Conservation (phyloP, 2,113 vertebrate genomes). For the Globicephala melas region DNA sequence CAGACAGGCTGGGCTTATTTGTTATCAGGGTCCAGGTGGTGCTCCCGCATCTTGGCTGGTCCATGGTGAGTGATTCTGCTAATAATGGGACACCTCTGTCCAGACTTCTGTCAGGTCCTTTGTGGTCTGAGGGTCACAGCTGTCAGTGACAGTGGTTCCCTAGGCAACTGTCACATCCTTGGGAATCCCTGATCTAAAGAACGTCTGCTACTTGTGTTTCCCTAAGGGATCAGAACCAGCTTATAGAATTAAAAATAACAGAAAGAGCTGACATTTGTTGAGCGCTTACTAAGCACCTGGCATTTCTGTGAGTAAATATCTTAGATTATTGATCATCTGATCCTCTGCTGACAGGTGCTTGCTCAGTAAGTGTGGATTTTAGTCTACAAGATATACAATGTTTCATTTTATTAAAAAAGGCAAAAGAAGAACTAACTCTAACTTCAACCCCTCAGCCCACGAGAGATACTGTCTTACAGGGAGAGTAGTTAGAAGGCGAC, state of each 20-base stretch:
- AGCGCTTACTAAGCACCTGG: background rate
- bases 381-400: background rate
- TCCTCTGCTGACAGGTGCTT: background rate
- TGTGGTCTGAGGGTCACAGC: background rate
- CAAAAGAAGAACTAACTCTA: background rate
- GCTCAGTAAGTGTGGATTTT: background rate
- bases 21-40: background rate
- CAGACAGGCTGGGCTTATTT: background rate
- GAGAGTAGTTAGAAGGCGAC: background rate
- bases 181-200: background rate
- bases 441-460: no score
- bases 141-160: background rate
- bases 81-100: background rate
- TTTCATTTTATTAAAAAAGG: background rate
- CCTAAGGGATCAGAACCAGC: background rate
- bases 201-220: background rate
- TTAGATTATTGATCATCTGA: background rate
- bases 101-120: no score
- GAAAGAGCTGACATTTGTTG: background rate
- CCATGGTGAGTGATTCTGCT: background rate
- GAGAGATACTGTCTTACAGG: background rate
- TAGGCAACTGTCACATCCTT: background rate
- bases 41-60: background rate
- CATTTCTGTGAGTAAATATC: background rate
- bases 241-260: background rate